Conservation (phyloP, 2,797 vertebrate species). For the Lutjanus campechanus region DNA sequence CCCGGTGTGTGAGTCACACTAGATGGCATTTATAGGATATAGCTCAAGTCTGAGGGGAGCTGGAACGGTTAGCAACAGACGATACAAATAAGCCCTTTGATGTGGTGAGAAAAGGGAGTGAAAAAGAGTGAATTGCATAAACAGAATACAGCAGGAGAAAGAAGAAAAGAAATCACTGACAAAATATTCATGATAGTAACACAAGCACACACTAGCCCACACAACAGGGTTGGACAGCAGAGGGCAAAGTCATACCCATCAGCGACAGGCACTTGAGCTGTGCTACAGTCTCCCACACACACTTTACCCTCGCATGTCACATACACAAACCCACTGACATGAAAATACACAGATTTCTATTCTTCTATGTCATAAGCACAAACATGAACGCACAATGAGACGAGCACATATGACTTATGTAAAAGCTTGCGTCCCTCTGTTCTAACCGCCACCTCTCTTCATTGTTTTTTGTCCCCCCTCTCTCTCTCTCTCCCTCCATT, state of each 20-base stretch:
- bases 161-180: conserved; percentile 24
- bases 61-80: conserved; percentile 39
- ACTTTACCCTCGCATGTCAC: conserved; percentile 52
- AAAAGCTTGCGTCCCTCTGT: conserved; percentile 14
- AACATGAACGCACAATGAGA: neutral
- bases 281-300: conserved; percentile 68
- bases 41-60: conserved; percentile 63
- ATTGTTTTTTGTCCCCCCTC: neutral
- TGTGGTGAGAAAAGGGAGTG: conserved; percentile 27
- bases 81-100: conserved; percentile 59
- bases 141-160: conserved; percentile 5
- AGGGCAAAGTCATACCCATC: conserved; percentile 67
- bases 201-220: conserved; percentile 56
- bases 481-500: neutral
- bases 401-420: conserved; percentile 18
- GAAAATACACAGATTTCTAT: conserved; percentile 24
- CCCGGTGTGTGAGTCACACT: conserved; percentile 57
- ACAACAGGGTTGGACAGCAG: conserved; percentile 60
- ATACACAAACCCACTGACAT: conserved; percentile 42
- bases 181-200: conserved; percentile 37
- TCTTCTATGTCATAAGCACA: conserved; percentile 26
- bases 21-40: conserved; percentile 59
- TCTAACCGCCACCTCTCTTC: conserved; percentile 13
- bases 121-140: neutral
- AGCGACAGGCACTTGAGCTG: conserved; percentile 66